Evolutionary conservation across 2,797 vertebrate genomes (phyloP), one percentile per base, ranked within the genome.

Genomic region (Mallotus villosus): DNA sequence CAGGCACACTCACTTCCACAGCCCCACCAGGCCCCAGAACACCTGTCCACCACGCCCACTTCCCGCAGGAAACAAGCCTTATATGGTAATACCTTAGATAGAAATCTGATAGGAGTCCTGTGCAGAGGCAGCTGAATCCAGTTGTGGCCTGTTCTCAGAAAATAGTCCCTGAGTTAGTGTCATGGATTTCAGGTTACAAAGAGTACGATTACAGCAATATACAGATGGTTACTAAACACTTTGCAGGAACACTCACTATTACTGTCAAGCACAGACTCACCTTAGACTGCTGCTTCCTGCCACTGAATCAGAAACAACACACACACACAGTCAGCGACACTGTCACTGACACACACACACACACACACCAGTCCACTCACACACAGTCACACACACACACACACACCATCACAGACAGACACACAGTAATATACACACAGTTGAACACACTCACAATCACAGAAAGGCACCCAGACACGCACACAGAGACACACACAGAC

Each of bases 41-140:
- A 41, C 21, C 32, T 2, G 12, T 14, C n/a, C 24, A 22, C 41
- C 4, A 57, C 14, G 76, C 77, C 79, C 70, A 66, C 82, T 87
- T 77, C 68, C 65, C 60, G 5, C 70, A 1, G 76, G 81, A 87
- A 65, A 65, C 68, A 74, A 64, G 63, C 87, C 88, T 87, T 88
- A 71, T 91, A 90, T 85, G 88, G 2, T 25, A n/a, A 16, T 11
- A 27, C 9, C 34, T 46, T 2, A n/a, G 12, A 34, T 46, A 24
- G 53, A 63, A 24, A 63, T 63, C 17, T 8, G 27, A 32, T 4
- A 22, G 22, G 59, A 57, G 19, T 53, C 51, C 51, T 53, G 51
- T 5, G 51, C 16, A n/a, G 51, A 55, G 19, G 51, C 51, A 55
- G 51, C 19, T 55, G 51, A 55, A 60, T 60, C 58, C 24, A 60